phyloP scores from a whole-genome alignment of 2,888 invertebrate genomes.

The Epinotia demarniana region DNA sequence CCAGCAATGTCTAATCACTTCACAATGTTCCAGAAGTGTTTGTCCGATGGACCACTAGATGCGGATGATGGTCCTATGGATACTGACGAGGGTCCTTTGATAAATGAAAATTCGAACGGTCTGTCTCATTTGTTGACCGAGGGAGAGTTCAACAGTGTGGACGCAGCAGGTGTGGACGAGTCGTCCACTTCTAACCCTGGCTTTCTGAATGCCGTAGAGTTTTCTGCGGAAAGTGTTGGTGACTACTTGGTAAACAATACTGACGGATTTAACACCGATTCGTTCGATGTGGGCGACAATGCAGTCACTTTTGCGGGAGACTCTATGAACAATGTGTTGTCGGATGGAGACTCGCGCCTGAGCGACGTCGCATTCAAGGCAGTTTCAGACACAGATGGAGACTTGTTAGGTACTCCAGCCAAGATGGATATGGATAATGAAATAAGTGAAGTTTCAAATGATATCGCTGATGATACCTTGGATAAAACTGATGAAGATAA shows the following conservation, averaged over 20 bases:
- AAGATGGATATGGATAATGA: constrained; percentile 57
- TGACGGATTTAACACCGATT: constrained; percentile 68
- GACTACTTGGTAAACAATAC: constrained; percentile 78
- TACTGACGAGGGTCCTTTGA: constrained; percentile 76
- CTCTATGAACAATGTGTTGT: constrained; percentile 70
- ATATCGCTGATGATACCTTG: constrained; percentile 41
- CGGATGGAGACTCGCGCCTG: constrained; percentile 74
- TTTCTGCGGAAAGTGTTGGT: constrained; percentile 78
- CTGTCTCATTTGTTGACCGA: constrained; percentile 78
- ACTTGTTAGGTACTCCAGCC: constrained; percentile 63
- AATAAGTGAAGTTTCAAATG: constrained; percentile 53
- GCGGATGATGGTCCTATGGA: constrained; percentile 64
- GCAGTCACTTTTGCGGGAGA: constrained; percentile 77
- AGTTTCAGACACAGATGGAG: constrained; percentile 68
- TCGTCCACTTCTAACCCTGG: constrained; percentile 79
- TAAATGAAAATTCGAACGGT: constrained; percentile 79
- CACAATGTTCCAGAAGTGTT: constrained; percentile 68
- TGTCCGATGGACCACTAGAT: constrained; percentile 63
- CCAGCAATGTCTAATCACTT: constrained; percentile 48
- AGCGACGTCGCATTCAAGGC: constrained; percentile 66
- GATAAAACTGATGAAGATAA: constrained; percentile 38
- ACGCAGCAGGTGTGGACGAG: constrained; percentile 74
- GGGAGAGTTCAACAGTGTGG: constrained; percentile 78
- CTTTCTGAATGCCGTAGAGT: constrained; percentile 78
- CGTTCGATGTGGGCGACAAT: constrained; percentile 79